A percentile compares a stretch with the other conserved stretches of the same genome.
Evolutionary conservation across 1,140 invertebrate genomes (phyloP).

Genomic region (Tribolium madens): DNA sequence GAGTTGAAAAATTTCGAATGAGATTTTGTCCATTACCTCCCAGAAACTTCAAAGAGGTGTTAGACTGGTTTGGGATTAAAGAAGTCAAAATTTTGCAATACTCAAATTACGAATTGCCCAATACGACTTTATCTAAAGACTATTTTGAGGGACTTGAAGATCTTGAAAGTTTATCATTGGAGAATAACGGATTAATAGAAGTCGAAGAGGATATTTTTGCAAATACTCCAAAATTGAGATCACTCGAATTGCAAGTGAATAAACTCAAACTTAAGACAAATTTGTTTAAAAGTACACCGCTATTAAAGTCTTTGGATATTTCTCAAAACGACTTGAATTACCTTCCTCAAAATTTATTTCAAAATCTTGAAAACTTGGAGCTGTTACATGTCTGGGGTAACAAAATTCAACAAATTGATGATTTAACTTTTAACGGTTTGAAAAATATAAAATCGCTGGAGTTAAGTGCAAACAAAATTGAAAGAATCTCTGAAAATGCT

Average conservation of each 20-base stretch:
- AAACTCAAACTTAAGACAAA: background rate
- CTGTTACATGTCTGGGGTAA: background rate
- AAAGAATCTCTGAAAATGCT: background rate
- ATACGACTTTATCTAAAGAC: background rate
- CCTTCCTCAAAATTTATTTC: background rate
- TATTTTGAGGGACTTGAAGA: background rate
- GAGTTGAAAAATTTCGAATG: background rate
- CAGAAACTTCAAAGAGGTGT: background rate
- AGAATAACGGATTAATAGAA: background rate
- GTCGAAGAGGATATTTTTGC: constrained; percentile 1
- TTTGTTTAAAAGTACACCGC: background rate
- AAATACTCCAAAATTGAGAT: background rate
- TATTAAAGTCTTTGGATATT: background rate
- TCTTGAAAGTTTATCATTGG: background rate
- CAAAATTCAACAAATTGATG: background rate
- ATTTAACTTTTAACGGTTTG: background rate
- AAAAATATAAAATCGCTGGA: background rate
- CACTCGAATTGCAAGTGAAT: background rate
- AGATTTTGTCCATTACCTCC: background rate
- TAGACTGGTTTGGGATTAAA: background rate
- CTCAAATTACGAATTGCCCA: background rate
- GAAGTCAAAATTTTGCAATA: background rate
- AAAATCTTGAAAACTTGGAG: background rate
- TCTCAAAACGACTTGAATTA: background rate
- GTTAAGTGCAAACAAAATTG: background rate